These are phyloP conservation scores for Cryptoprocta ferox DNA, from an alignment of 2,797 vertebrate species.

Conservation along the genomic window DNA sequence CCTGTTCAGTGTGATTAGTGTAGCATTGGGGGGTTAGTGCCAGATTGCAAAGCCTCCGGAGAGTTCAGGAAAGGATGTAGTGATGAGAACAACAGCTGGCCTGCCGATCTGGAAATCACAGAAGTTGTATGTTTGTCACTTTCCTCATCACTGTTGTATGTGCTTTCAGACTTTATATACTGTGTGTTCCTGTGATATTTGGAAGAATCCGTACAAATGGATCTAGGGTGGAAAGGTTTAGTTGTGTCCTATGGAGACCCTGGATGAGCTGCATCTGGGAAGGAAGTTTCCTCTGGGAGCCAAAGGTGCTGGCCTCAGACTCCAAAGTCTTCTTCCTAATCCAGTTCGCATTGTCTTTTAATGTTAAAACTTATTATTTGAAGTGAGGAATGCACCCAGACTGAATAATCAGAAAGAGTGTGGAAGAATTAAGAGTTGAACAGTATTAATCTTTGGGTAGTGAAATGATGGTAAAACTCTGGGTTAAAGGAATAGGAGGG, in stretches of 20 bases:
- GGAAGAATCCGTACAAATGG: conserved; percentile 74
- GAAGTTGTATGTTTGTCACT: conserved; percentile 77
- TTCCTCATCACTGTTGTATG: conserved; percentile 74
- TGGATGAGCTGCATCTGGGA: conserved; percentile 56
- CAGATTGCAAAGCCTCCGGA: conserved; percentile 57
- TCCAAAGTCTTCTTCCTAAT: neutral
- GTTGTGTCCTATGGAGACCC: conserved; percentile 59
- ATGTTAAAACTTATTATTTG: neutral
- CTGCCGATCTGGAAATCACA: conserved; percentile 68
- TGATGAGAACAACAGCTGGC: conserved; percentile 77
- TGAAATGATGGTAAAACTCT: neutral
- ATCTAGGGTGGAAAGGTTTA: conserved; percentile 75
- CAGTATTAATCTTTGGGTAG: neutral
- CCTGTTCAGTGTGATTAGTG: conserved; percentile 61
- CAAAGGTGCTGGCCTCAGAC: neutral
- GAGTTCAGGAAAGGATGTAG: conserved; percentile 32
- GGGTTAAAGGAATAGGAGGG: neutral
- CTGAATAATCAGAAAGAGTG: neutral
- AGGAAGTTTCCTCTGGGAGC: conserved; percentile 35
- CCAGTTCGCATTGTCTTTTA: neutral
- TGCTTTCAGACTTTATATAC: conserved; percentile 60
- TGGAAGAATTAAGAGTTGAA: conserved; percentile 16
- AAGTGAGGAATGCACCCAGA: neutral
- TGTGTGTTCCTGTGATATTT: conserved; percentile 72
- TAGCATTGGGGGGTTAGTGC: neutral